Base-by-base conservation (phyloP, 1,140 invertebrate genomes). In the Whitmania pigra region DNA sequence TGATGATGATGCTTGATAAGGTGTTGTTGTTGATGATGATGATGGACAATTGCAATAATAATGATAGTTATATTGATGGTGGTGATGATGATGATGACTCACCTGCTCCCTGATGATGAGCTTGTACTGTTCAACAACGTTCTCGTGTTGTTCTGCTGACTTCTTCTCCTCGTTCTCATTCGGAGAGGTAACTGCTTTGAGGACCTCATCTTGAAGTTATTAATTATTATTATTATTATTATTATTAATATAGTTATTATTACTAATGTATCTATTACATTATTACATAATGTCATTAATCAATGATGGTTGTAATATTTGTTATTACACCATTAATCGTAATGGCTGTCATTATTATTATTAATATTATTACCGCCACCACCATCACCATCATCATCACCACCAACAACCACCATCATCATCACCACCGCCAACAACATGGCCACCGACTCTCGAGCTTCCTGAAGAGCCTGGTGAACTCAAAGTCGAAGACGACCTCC, bases 401-500 rank as follows among this genome's bases (percentile, higher is more conserved):
- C 25, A 68, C 36, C 9, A 68, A 36, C 5, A 2, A 36, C 13
- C 18, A 53, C 67, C 27, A 74, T 63, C 40, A 66, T 18, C 31
- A 53, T 67, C 9, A 17, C 55, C 29, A 67, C 6, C 2, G 29
- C 5, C 25, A 31, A 68, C n/a, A 31, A 29, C 2, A 22, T n/a
- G 3, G 73, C 0, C 13, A 63, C 9, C 22, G 25, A 78, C 80
- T 81, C 80, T 85, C 84, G 73, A 83, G 73, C 53, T 73, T 74
- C 76, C 84, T 85, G 76, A 83, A 91, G 17, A 96, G 82, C 78
- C 88, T 88, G 78, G 92, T 95, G 84, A 97, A 99, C 81, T 97
- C 91, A 82, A 93, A 93, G 82, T 99, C 96, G 69, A 98, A 86
- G 31, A 96, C 83, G 25, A 97, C 84, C 75, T 97, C 92, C 17